A percentile compares a stretch with the other conserved stretches of the same genome.
Conservation (phyloP, 2,797 vertebrate species). For the Gallinago nigripennis region DNA sequence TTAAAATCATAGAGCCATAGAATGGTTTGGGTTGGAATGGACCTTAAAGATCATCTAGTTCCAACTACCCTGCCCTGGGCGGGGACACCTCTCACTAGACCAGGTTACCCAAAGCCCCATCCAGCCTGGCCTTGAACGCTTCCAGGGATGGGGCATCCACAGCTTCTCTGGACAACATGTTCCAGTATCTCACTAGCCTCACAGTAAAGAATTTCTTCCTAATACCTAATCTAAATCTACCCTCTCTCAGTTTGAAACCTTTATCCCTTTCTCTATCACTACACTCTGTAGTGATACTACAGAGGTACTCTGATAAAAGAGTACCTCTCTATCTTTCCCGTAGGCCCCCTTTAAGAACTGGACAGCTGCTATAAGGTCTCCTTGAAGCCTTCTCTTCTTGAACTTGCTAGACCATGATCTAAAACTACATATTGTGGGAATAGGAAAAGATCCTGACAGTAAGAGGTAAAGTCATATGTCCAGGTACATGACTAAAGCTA, state of each 20-base stretch:
- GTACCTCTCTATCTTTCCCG: not conserved
- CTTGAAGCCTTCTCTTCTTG: not conserved
- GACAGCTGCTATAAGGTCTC: not conserved
- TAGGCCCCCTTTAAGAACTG: not conserved
- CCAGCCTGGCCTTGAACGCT: not conserved
- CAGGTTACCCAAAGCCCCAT: not conserved
- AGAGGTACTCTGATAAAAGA: too few species aligned
- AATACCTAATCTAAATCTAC: not conserved
- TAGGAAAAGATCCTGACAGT: not conserved
- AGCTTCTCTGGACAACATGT: not conserved
- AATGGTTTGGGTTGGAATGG: not conserved
- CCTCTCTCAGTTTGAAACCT: not conserved
- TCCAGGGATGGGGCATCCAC: too few species aligned
- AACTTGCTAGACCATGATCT: not conserved
- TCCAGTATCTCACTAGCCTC: not conserved
- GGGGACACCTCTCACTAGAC: not conserved
- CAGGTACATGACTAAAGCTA: not conserved
- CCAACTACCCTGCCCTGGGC: not conserved
- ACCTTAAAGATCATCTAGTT: not conserved
- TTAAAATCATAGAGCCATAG: not conserved
- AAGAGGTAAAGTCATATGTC: not conserved
- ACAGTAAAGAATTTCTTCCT: not conserved
- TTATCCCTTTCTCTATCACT: not conserved
- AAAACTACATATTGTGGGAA: not conserved
- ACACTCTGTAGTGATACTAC: too few species aligned